Base-by-base conservation (phyloP, 37 sponge, comb jelly and placozoan species). In the Haliclona indistincta region DNA sequence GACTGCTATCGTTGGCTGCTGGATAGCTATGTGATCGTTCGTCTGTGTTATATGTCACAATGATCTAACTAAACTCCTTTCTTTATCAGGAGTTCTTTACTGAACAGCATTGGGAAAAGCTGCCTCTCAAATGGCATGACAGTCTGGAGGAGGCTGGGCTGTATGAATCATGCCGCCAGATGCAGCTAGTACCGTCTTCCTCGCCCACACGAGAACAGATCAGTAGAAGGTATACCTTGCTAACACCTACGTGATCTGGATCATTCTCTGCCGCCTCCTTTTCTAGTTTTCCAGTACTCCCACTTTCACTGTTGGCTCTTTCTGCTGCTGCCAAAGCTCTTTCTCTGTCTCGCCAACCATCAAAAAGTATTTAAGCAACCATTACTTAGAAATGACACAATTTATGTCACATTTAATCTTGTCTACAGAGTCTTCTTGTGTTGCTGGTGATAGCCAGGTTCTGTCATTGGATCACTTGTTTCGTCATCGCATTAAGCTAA, bases 301-400 rank as follows among this genome's bases (percentile, higher is more conserved):
- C 92, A n/a, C 75, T 91, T 36, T 86, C 88, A 17, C 65, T 91
- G 32, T 61, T 91, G 55, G 74, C 92, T 11, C 86, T 86, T 63
- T 44, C 55, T 38, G 87, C 70, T 13, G 43, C 83, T 54, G 61
- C 79, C 34, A 72, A 54, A 4, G 13, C 52, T 8, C 63, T 82
- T 20, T 62, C 75, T 3, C 54, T 77, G 5, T 39, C 70, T 23
- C 54, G 73, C 23, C 51, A 60, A 3, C 77, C 70, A 20, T 15
- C 36, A 36, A 35, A 47, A 36, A 25, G 40, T 26, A 61, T 2
- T 4, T 56, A 28, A 40, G 22, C 20, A 38, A 4, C 8, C 26
- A 42, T n/a, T 23, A 10, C 26, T 3, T 39, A 49, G 47, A 38
- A 11, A 3, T 17, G 28, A 41, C 19, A 58, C n/a, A 58, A 19